Base-by-base conservation (phyloP, 2,888 invertebrate species). In the Caenorhabditis becei region DNA sequence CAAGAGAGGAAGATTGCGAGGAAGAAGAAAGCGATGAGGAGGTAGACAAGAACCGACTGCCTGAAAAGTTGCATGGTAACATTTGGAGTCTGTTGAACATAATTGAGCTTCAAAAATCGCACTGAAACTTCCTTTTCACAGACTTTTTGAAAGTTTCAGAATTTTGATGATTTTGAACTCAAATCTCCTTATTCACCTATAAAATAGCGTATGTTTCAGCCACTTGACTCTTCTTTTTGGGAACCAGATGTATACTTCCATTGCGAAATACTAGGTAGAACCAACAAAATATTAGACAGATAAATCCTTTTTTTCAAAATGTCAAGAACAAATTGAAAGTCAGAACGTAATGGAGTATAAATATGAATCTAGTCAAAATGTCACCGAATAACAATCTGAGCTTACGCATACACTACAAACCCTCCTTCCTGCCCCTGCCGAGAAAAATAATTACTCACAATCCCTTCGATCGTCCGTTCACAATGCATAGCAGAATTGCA, bases 381-480 rank as follows among this genome's bases (percentile, higher is more conserved):
- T 41, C 41, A 41, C 14, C 35, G n/a, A n/a, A n/a, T n/a, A n/a
- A n/a, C n/a, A n/a, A n/a, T n/a, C n/a, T n/a, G 35, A 35, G 35
- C 35, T 35, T 35, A 35, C n/a, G n/a, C n/a, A 10, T 35, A 1
- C 8, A 16, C 1, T 18, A 4, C 3, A 18, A 18, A 10, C 58
- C 49, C 41, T 41, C 37, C 44, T 7, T 32, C 62, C 54, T 32
- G 10, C 20, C 56, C 35, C 26, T 24, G 1, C 23, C n/a, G n/a
- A 44, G 44, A 62, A 72, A 72, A 74, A 20, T 11, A 75, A 59
- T 62, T 35, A 78, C 82, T 82, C 65, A 82, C 82, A 78, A 69
- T 82, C 77, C 82, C 54, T 78, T 74, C 61, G 77, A 53, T 26
- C 70, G 47, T 23, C 69, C 74, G 53, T 65, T 66, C 28, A 65